Evolutionary conservation across 1,140 invertebrate genomes (phyloP).

Genomic region (Bradynema listronoti): DNA sequence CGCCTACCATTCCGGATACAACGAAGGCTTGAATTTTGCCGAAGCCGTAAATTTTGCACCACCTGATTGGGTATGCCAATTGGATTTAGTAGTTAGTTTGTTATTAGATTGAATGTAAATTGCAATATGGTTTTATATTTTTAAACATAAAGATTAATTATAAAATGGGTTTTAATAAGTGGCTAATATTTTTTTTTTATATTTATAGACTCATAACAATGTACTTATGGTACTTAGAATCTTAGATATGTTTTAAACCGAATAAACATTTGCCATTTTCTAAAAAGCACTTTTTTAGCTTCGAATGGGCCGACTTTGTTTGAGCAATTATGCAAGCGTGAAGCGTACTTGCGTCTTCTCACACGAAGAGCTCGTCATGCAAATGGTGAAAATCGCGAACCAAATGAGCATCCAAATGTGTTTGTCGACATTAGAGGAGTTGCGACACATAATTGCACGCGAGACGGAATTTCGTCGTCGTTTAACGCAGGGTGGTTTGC

Average conservation of each 20-base stretch:
- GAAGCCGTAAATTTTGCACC: conserved; percentile 99
- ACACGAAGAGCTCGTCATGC: conserved; percentile 95
- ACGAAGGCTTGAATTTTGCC: conserved; percentile 98
- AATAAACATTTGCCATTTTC: no score
- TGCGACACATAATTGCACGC: conserved; percentile 26
- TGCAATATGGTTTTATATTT: no score
- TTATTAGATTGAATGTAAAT: conserved; percentile 6
- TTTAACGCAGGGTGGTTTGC: conserved; percentile 17
- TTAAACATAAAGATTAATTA: no score
- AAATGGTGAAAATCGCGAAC: conserved; percentile 68
- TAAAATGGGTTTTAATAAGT: no score
- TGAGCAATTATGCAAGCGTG: conserved; percentile 85
- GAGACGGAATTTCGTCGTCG: conserved; percentile 29
- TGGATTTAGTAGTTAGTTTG: background rate
- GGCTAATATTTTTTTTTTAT: no score
- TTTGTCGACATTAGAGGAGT: conserved; percentile 33
- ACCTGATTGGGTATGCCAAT: conserved; percentile 79
- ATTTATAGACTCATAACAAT: no score
- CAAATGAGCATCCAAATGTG: conserved; percentile 33
- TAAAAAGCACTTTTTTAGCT: conserved; percentile 69
- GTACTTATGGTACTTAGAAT: no score
- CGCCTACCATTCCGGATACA: conserved; percentile 98
- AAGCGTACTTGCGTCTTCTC: conserved; percentile 95
- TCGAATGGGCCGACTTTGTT: conserved; percentile 83
- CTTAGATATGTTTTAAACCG: no score